These are phyloP conservation scores for Scartelaos histophorus DNA, from an alignment of 2,113 vertebrate genomes.

Conservation along the genomic window DNA sequence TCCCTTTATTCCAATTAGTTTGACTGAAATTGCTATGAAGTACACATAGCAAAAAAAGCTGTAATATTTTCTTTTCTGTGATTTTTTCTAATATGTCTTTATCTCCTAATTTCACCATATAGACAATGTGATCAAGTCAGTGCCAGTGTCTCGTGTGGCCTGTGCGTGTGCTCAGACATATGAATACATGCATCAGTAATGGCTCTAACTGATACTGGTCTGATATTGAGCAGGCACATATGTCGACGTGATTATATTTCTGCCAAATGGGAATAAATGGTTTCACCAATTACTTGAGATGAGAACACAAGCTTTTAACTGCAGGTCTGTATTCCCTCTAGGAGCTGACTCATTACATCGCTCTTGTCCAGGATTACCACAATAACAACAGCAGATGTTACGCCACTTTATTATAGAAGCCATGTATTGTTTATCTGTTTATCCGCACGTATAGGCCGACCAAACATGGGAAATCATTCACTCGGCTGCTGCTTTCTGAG, in stretches of 20 bases:
- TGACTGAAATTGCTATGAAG: too few relatives aligned
- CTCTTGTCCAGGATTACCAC: neutral
- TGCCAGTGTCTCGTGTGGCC: neutral
- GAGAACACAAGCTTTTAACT: neutral
- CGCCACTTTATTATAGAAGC: neutral
- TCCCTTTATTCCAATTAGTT: too few relatives aligned
- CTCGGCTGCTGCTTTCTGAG: too few relatives aligned
- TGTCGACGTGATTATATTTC: slow-evolving; percentile 8
- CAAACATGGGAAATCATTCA: too few relatives aligned
- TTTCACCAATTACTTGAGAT: neutral
- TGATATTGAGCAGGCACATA: neutral
- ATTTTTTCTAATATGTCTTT: neutral
- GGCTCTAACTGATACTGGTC: neutral
- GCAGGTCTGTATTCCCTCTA: slow-evolving; percentile 1
- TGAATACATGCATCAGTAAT: neutral
- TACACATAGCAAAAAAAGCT: too few relatives aligned
- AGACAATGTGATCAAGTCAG: neutral
- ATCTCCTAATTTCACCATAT: neutral
- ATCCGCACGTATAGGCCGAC: neutral
- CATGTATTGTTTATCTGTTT: neutral
- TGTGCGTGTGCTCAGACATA: neutral
- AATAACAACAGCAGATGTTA: neutral
- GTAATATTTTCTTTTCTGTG: too few relatives aligned
- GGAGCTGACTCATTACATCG: neutral
- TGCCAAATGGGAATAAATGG: slow-evolving; percentile 1